A percentile compares a stretch with the other conserved stretches of the same genome.
Evolutionary conservation across 1,140 invertebrate species (phyloP).

Genomic region (Goniozus legneri): DNA sequence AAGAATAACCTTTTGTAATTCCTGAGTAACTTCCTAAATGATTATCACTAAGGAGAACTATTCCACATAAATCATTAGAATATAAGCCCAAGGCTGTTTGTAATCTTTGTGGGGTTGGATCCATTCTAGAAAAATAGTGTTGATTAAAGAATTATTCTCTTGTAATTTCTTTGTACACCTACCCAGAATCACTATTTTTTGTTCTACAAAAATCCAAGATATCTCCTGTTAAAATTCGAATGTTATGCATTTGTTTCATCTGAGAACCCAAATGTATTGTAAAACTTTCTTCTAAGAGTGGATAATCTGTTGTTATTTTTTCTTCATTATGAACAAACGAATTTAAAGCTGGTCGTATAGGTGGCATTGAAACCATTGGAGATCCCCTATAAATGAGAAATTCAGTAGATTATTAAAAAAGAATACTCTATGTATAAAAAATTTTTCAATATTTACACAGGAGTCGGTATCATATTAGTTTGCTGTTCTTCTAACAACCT

Average conservation of each 20-base stretch:
- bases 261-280: conserved; percentile 96
- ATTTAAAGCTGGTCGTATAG: conserved; percentile 30
- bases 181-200: conserved; percentile 56
- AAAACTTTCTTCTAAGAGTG: conserved; percentile 83
- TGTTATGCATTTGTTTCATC: conserved; percentile 98
- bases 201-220: conserved; percentile 80
- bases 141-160: conserved; percentile 4
- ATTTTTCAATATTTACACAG: conserved; percentile 49
- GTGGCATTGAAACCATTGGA: conserved; percentile 38
- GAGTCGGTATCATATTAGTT: conserved; percentile 54
- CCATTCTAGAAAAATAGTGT: conserved; percentile 41
- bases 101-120: conserved; percentile 72
- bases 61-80: conserved; percentile 83
- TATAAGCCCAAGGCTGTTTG: conserved; percentile 93
- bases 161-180: conserved; percentile 8
- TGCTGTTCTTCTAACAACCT: conserved; percentile 68
- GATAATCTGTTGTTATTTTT: conserved; percentile 39
- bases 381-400: conserved; percentile 37
- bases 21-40: conserved; percentile 70
- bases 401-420: neutral
- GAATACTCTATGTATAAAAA: neutral
- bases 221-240: conserved; percentile 83
- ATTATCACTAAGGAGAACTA: conserved; percentile 81
- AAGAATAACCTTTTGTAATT: conserved; percentile 64
- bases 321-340: conserved; percentile 34